Evolutionary conservation across 1,140 invertebrate genomes (phyloP).

Genomic region (Microvelia longipes): DNA sequence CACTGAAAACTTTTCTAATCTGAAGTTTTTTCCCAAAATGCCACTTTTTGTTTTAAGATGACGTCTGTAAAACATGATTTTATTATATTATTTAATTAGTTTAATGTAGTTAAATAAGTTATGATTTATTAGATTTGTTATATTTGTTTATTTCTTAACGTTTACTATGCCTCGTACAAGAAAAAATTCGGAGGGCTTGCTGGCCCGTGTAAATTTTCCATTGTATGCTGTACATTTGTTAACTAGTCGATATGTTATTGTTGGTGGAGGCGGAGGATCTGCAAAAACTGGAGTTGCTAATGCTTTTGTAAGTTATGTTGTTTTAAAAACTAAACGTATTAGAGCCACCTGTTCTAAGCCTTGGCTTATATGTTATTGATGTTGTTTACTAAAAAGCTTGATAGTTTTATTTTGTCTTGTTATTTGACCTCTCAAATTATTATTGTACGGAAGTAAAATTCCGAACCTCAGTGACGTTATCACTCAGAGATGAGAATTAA

Average conservation of each 20-base stretch:
- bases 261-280: slow-evolving; percentile 86
- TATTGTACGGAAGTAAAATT: no score
- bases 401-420: no score
- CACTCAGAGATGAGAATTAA: no score
- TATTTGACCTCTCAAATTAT: no score
- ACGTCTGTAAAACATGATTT: background rate
- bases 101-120: no score
- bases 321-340: no score
- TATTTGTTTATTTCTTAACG: background rate
- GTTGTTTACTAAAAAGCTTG: no score
- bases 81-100: background rate
- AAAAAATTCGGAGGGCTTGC: slow-evolving; percentile 44
- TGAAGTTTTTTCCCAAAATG: background rate
- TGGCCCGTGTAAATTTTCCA: slow-evolving; percentile 81
- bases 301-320: slow-evolving; percentile 54
- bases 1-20: background rate
- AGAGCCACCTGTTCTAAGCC: no score
- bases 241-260: slow-evolving; percentile 79
- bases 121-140: background rate
- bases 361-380: no score
- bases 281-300: slow-evolving; percentile 90
- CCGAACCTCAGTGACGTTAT: no score
- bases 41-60: background rate
- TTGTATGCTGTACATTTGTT: slow-evolving; percentile 79
- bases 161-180: background rate